phyloP scores from a whole-genome alignment of 2,113 vertebrate genomes.

The Nipponia nippon region DNA sequence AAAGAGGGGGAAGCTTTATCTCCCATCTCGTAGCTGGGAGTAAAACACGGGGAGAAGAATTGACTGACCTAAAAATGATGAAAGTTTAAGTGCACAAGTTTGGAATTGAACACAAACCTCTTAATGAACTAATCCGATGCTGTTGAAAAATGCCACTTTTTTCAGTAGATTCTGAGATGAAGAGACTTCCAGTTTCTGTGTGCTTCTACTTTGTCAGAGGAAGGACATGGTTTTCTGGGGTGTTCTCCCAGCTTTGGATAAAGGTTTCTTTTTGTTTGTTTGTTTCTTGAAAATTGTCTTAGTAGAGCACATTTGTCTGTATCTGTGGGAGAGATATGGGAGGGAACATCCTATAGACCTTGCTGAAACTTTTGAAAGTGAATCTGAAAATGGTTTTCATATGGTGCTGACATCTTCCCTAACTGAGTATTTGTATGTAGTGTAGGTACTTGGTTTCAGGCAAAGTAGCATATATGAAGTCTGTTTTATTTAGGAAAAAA shows the following conservation, averaged over 20 bases:
- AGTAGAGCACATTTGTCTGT: not conserved
- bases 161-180: not conserved
- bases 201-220: not conserved
- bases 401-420: not conserved
- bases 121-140: not conserved
- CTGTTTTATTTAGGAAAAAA: not conserved
- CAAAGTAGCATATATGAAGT: not conserved
- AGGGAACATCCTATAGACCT: not conserved
- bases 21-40: not conserved
- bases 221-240: not conserved
- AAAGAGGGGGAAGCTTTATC: not conserved
- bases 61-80: not conserved
- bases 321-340: not conserved
- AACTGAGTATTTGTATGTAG: not conserved
- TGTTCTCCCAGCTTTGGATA: not conserved
- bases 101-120: not conserved
- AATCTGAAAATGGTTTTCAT: not conserved
- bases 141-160: not conserved
- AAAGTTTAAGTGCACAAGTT: not conserved
- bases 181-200: not conserved
- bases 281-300: not conserved
- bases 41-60: rapidly evolving
- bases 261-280: not conserved
- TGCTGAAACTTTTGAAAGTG: not conserved
- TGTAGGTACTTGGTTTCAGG: not conserved